phyloP scores from a whole-genome alignment of 1,140 invertebrate genomes.

The Drosophila oshimai region DNA sequence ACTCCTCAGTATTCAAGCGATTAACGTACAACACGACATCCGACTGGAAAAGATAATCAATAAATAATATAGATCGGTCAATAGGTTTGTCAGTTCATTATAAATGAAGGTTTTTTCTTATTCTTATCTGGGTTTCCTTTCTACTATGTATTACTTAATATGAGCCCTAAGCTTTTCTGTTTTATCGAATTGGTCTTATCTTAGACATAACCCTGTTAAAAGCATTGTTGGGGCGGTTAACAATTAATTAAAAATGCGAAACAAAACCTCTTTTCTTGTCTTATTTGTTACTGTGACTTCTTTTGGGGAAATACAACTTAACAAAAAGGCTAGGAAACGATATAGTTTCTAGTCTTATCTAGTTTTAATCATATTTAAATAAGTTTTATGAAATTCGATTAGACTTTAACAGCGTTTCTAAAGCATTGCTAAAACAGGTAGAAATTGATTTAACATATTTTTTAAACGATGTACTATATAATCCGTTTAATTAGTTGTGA shows the following conservation, averaged over 20 bases:
- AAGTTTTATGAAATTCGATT: too few species aligned
- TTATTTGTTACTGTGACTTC: too few species aligned
- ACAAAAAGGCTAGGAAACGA: not conserved
- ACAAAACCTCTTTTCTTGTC: too few species aligned
- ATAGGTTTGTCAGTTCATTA: not conserved
- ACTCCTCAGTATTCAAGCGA: constrained; percentile 97
- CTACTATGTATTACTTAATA: not conserved
- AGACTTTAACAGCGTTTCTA: too few species aligned
- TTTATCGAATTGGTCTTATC: not conserved
- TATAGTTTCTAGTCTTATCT: too few species aligned
- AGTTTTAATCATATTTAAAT: too few species aligned
- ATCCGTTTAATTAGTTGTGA: too few species aligned
- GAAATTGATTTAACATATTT: too few species aligned
- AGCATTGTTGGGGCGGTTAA: not conserved
- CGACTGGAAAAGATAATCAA: constrained; percentile 38
- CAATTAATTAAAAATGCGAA: not conserved
- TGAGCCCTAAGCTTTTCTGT: not conserved
- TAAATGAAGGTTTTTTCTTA: not conserved
- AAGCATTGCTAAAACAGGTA: too few species aligned
- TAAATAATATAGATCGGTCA: not conserved
- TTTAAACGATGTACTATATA: too few species aligned
- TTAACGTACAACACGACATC: constrained; percentile 92
- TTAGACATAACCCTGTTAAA: too few species aligned
- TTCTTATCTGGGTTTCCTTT: not conserved
- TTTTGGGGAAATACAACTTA: not conserved